Evolutionary conservation across 2,888 invertebrate species (phyloP), one percentile per base, ranked within the genome.

Genomic region (Harpalus rufipes): DNA sequence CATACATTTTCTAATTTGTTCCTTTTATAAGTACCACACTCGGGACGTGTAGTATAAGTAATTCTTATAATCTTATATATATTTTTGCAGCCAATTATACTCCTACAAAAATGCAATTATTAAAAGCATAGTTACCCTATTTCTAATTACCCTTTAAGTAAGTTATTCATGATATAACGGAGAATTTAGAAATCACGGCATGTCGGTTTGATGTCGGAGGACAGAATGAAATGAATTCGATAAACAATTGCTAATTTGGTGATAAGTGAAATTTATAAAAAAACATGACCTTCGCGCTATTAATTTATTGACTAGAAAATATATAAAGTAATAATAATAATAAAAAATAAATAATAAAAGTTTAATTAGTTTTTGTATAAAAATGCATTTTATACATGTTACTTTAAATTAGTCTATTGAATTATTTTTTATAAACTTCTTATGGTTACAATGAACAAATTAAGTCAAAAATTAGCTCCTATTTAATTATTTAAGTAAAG

Each of bases 101-200:
- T 76, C 12, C 76, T 76, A 68, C 16, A 72, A 82, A 82, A 56
- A 18, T 61, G 16, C 10, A 41, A 83, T 83, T 76, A 39, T 16
- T 18, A 44, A 63, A 21, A 41, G 63, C 7, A 7, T 39, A 7
- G 25, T 32, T 16, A 51, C 0, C 32, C n/a, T 39, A 16, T 39
- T 12, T 61, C 3, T 18, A 81, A 56, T 84, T 56, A 84, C 84
- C 84, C 65, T 84, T 84, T 84, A 63, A 78, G 25, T 63, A 84
- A 10, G n/a, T 84, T 51, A 51, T 65, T 63, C 84, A 84, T 84
- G 18, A 18, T 44, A 12, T 18, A 5, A 6, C 4, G 44, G 10
- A 0, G 18, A 74, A 44, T 18, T 74, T 39, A 32, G 59, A n/a
- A n/a, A n/a, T n/a, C n/a, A n/a, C n/a, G 44, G 6, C 44, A 51